Percentiles rank a stretch among this genome's conserved stretches.
Evolutionary conservation across 2,797 vertebrate genomes (phyloP).

Genomic region (Sebastes reedi): DNA sequence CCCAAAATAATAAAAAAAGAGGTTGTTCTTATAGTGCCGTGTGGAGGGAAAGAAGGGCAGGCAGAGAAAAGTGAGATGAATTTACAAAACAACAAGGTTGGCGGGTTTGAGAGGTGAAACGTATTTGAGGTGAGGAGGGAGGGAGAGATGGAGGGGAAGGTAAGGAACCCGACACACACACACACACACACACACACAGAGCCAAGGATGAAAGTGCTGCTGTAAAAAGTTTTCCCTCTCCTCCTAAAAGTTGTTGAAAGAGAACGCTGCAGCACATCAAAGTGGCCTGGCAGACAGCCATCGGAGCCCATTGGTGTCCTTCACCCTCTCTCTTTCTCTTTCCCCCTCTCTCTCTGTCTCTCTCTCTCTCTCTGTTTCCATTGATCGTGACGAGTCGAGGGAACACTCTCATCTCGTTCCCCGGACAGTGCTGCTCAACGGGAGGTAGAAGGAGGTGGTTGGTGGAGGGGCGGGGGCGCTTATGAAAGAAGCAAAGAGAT

Average conservation of each 20-base stretch:
- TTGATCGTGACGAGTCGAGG: conserved; percentile 64
- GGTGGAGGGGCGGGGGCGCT: not conserved
- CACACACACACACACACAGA: conserved; percentile 35
- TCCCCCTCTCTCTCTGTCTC: not conserved
- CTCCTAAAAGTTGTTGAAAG: conserved; percentile 81
- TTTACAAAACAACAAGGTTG: conserved; percentile 58
- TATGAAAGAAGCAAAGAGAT: conserved; percentile 17
- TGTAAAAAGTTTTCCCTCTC: conserved; percentile 73
- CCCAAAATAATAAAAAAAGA: conserved; percentile 15
- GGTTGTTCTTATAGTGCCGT: not conserved
- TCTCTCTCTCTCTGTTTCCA: conserved; percentile 20
- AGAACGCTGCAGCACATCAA: conserved; percentile 80
- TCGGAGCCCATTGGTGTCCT: conserved; percentile 72
- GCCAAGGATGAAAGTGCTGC: conserved; percentile 74
- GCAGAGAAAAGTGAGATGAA: conserved; percentile 27
- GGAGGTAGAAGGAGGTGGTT: conserved; percentile 28
- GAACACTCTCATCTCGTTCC: conserved; percentile 62
- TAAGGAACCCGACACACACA: conserved; percentile 35
- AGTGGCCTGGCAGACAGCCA: conserved; percentile 78
- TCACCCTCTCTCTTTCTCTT: conserved; percentile 46
- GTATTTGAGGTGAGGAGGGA: conserved; percentile 19
- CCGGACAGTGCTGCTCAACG: conserved; percentile 50
- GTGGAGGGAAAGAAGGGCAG: not conserved
- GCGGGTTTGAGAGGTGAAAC: conserved; percentile 39
- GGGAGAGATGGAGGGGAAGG: conserved; percentile 32